Evolutionary conservation across 2,797 vertebrate genomes (phyloP), one percentile per base, ranked within the genome.

Genomic region (Melanotaenia maccullochi): DNA sequence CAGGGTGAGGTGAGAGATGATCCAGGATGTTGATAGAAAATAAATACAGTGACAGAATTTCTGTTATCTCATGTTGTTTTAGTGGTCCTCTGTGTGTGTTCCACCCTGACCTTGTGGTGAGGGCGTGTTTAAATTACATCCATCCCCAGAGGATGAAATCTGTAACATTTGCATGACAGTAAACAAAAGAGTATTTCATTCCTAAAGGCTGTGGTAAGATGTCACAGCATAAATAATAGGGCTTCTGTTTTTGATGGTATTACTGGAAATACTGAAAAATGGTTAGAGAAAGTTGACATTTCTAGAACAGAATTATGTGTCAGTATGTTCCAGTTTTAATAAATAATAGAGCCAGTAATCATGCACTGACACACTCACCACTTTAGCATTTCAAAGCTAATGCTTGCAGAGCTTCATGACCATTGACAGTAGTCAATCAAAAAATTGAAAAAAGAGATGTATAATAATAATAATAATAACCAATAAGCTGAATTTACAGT

Each of bases 101-200:
- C 42, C 61, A 74, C 81, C 11, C 58, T 75, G 82, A 88, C 82
- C 76, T 78, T 60, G 42, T 69, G 60, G 30, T 58, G 52, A 74
- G 67, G 55, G 52, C 49, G 83, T 69, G 65, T 71, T 62, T 67
- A 44, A 73, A 66, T 32, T 61, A 55, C 66, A 57, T 75, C 74
- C 68, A 35, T 69, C 44, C 56, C 51, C 12, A 44, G 16, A 69
- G 68, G 47, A 81, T 44, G 59, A 25, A 64, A 69, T 80, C 58
- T 63, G 65, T 75, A 68, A 64, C 14, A n/a, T 20, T 57, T 22
- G 47, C 2, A 36, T 14, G 30, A 12, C 1, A 33, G 71, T 35
- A 76, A 84, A 88, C 74, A 85, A 40, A 0, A 65, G 62, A n/a
- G 3, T 24, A 44, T 42, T 20, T 47, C 18, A 61, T 25, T 55